Evolutionary conservation across 2,797 vertebrate species (phyloP).

Genomic region (Threskiornis aethiopicus): DNA sequence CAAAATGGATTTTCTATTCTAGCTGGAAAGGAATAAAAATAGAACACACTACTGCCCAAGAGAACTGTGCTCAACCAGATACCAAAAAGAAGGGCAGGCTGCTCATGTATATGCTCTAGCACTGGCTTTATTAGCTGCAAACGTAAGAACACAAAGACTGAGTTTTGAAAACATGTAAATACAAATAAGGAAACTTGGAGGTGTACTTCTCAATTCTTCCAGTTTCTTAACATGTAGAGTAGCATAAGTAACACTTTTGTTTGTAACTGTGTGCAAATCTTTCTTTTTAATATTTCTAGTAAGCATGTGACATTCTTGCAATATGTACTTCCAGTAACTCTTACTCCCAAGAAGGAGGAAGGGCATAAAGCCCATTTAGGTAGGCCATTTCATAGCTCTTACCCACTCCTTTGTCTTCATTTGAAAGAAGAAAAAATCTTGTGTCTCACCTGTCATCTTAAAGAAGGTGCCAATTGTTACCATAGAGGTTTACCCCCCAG

Average conservation of each 20-base stretch:
- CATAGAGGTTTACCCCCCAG: background rate
- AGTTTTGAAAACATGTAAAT: background rate
- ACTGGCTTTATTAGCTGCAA: background rate
- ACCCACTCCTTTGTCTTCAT: background rate
- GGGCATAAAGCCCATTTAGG: background rate
- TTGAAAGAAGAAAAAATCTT: background rate
- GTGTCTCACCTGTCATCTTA: background rate
- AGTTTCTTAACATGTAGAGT: background rate
- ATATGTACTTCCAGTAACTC: background rate
- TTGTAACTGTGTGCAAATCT: background rate
- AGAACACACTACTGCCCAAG: background rate
- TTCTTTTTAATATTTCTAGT: background rate
- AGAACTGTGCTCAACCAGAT: background rate
- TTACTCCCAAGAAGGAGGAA: background rate
- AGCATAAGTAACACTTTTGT: rapidly evolving
- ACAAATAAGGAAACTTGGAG: background rate
- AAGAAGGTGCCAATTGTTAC: background rate
- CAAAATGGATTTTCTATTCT: background rate
- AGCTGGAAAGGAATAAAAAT: background rate
- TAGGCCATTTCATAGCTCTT: background rate
- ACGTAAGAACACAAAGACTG: background rate
- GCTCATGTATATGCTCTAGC: background rate
- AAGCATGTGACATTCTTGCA: background rate
- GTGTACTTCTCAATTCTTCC: background rate
- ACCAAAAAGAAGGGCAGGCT: background rate